These are phyloP conservation scores for Drosophila leontia DNA, from an alignment of 1,140 invertebrate species.

Conservation along the genomic window DNA sequence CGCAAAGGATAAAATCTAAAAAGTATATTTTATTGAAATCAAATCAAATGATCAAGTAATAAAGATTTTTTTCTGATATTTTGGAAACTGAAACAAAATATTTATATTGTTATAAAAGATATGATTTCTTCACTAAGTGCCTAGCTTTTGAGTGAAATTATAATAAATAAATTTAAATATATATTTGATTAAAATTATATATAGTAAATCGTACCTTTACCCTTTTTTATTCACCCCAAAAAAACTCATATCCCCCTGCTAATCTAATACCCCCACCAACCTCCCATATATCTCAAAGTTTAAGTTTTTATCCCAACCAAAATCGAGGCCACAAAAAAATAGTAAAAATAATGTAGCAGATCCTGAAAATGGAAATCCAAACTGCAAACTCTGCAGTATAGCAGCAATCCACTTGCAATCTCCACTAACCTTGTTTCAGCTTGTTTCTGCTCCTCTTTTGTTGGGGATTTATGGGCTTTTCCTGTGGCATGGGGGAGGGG, in stretches of 20 bases:
- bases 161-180: too few species aligned
- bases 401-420: constrained; percentile 42
- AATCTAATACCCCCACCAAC: constrained; percentile 21
- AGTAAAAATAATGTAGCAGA: constrained; percentile 1
- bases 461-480: constrained; percentile 52
- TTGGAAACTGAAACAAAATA: background rate
- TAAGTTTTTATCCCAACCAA: constrained; percentile 23
- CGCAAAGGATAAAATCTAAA: too few species aligned
- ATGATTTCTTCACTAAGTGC: too few species aligned
- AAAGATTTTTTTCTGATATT: background rate
- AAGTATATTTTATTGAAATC: too few species aligned
- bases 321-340: constrained; percentile 4
- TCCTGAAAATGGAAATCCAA: constrained; percentile 40
- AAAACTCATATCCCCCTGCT: constrained; percentile 1
- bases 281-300: constrained; percentile 5
- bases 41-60: too few species aligned
- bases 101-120: background rate
- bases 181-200: too few species aligned
- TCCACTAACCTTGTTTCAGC: constrained; percentile 41
- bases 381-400: constrained; percentile 52
- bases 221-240: background rate
- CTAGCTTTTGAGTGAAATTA: too few species aligned
- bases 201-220: too few species aligned
- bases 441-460: constrained; percentile 23
- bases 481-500: constrained; percentile 1